Evolutionary conservation across 2,113 vertebrate species (phyloP), one percentile per base, ranked within the genome.

Genomic region (Sebastes fasciatus): DNA sequence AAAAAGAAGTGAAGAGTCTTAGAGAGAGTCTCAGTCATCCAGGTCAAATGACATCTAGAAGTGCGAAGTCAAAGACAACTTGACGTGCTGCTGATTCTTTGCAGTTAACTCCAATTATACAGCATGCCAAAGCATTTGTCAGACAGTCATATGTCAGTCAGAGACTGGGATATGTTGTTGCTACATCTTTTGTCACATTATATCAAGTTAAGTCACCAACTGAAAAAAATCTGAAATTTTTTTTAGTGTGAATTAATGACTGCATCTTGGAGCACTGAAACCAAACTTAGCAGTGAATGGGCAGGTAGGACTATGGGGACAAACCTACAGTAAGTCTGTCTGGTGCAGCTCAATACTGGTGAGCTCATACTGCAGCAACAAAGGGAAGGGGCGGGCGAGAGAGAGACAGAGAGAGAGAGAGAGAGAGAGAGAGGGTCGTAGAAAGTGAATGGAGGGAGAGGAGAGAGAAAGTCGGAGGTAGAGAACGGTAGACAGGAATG

Each of bases 351-450:
- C 71, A 70, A 67, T n/a, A 45, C 51, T 86, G 79, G 88, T 94
- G 91, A 92, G 91, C 85, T 93, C 90, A 93, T 92, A 89, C 89
- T 94, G 93, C 90, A 92, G 91, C 80, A 92, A 74, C 82, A 89
- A 87, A 88, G 71, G 40, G 0, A 75, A 78, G 71, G 77, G 74
- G 66, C 1, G 75, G 46, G 80, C 14, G 23, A 69, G 82, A 61
- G 52, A 83, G 68, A 51, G 19, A 45, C 0, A 45, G 21, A n/a
- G n/a, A 74, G 76, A 23, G 48, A 65, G 34, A 45, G 75, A 61
- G 40, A 73, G 77, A 34, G 51, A 70, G 17, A 57, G 42, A 13
- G 46, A 77, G 54, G 48, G 54, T 64, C 45, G 57, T 14, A 42
- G 55, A 43, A 51, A 75, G 45, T 62, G 57, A 76, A 62, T 65